Conservation (phyloP, 1,140 invertebrate genomes). For the Hyles euphorbiae region DNA sequence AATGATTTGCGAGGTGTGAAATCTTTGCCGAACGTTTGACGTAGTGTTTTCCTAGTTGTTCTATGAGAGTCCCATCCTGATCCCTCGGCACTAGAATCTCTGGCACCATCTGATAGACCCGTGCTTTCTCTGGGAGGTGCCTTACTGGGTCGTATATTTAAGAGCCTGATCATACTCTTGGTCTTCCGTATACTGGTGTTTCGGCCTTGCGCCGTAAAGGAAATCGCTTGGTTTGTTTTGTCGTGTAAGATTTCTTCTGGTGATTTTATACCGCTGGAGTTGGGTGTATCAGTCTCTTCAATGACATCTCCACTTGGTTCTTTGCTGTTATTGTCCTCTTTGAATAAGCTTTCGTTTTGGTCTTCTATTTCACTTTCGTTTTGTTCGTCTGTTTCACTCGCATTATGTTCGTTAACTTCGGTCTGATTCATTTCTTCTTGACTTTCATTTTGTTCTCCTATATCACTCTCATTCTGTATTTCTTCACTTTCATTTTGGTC, state of each 20-base stretch:
- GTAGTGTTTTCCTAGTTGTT: constrained; percentile 55
- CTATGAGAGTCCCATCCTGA: constrained; percentile 63
- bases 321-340: background rate
- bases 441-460: constrained; percentile 11
- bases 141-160: constrained; percentile 38
- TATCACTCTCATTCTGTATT: constrained; percentile 15
- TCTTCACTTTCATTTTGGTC: constrained; percentile 8
- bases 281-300: constrained; percentile 16
- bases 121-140: constrained; percentile 37
- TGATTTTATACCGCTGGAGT: constrained; percentile 22
- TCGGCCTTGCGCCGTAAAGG: constrained; percentile 29
- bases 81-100: constrained; percentile 48
- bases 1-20: constrained; percentile 58
- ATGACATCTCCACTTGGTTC: constrained; percentile 4
- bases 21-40: constrained; percentile 60
- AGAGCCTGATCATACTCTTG: constrained; percentile 39
- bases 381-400: too few relatives aligned
- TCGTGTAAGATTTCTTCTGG: constrained; percentile 46
- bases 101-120: constrained; percentile 37
- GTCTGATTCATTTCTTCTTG: too few relatives aligned
- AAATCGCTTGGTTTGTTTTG: constrained; percentile 32
- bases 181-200: constrained; percentile 44
- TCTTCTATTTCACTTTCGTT: too few relatives aligned
- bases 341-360: background rate
- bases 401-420: too few relatives aligned